Conservation (phyloP, 1,140 invertebrate species). For the Pygmarrhopalites habei region DNA sequence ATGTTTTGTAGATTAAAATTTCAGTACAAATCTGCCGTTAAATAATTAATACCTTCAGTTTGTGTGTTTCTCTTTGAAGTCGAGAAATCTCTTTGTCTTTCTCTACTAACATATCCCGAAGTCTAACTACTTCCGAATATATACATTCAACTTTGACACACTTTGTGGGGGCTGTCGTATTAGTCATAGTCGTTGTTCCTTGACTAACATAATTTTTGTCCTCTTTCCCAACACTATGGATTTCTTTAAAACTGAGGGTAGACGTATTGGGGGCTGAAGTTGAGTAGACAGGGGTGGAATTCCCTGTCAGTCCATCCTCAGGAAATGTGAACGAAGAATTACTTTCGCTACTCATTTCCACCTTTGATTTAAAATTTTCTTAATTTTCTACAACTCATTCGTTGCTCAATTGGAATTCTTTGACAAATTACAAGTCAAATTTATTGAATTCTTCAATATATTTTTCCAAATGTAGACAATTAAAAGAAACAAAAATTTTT, state of each 20-base stretch:
- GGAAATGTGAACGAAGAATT: conserved; percentile 2
- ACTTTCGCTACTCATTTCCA: conserved; percentile 2
- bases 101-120: conserved; percentile 24
- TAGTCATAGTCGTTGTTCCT: too few species aligned
- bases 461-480: too few species aligned
- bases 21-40: too few species aligned
- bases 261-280: conserved; percentile 1
- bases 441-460: too few species aligned
- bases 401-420: too few species aligned
- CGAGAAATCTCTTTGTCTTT: conserved; percentile 47
- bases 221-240: background rate
- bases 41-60: conserved; percentile 56
- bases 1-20: too few species aligned
- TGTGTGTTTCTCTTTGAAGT: conserved; percentile 55
- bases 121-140: conserved; percentile 20
- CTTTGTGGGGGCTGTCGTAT: too few species aligned
- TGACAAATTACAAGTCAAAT: too few species aligned
- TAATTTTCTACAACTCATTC: too few species aligned
- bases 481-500: too few species aligned
- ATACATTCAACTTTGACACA: conserved; percentile 18
- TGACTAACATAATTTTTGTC: too few species aligned
- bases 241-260: background rate
- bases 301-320: background rate
- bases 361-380: too few species aligned
- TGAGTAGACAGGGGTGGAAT: background rate